Percentiles rank a stretch among this genome's conserved stretches.
Evolutionary conservation across 2,113 vertebrate genomes (phyloP).

Genomic region (Podarcis muralis): DNA sequence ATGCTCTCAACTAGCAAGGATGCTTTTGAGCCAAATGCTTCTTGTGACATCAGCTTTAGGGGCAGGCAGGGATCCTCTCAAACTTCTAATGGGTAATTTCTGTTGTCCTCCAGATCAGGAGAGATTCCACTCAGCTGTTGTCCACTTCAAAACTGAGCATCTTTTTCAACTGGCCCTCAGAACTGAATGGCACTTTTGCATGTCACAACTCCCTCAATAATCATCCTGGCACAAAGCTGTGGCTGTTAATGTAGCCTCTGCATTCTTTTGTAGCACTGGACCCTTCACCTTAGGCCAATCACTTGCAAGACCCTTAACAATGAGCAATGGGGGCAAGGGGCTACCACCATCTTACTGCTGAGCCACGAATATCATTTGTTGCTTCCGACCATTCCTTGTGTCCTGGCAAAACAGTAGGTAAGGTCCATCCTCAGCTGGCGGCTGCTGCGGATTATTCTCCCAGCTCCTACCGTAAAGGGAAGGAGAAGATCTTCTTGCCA

Average conservation of each 20-base stretch:
- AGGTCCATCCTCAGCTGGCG: background rate
- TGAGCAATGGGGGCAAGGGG: background rate
- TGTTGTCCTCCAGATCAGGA: background rate
- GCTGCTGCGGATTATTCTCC: background rate
- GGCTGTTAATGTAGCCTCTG: conserved; percentile 19
- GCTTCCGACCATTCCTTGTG: fast-evolving
- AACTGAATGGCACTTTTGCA: conserved; percentile 5
- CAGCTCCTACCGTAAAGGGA: conserved; percentile 78
- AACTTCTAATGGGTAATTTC: background rate
- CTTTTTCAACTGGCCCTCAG: background rate
- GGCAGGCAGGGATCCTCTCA: background rate
- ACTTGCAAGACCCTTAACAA: too few species aligned
- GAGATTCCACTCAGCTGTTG: background rate
- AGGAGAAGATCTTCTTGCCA: conserved; percentile 89
- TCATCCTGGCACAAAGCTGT: background rate
- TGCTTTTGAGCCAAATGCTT: background rate
- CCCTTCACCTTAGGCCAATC: background rate
- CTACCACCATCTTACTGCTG: background rate
- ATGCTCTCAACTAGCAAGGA: background rate
- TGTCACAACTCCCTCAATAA: conserved; percentile 32
- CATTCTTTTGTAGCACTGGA: too few species aligned
- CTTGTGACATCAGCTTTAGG: background rate
- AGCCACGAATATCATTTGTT: conserved; percentile 14
- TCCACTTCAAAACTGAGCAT: background rate
- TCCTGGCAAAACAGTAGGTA: fast-evolving